Evolutionary conservation across 2,797 vertebrate genomes (phyloP), one percentile per base, ranked within the genome.

Genomic region (Mormyrus proboscirostris): DNA sequence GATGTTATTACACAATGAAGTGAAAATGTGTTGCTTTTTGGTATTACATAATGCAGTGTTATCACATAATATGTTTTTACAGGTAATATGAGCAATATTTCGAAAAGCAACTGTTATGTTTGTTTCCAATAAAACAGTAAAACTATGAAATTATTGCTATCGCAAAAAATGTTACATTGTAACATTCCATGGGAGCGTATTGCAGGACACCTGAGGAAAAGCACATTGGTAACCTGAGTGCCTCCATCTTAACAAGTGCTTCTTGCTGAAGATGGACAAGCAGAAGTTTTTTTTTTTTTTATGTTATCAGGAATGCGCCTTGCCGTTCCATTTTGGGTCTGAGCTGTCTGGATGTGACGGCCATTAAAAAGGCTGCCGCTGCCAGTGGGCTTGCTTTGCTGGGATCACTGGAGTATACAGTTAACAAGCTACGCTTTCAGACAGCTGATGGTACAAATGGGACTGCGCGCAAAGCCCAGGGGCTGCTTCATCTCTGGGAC

Each of bases 341-440:
- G 38, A n/a, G 91, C 92, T 93, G 92, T 92, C 92, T 93, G 91
- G 10, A 89, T 92, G 92, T 92, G 93, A 94, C 93, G 93, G 92
- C 93, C 92, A 94, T 95, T 94, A 95, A 93, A 92, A 73, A 88
- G 90, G 88, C 91, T 91, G 88, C 91, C 14, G 44, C 92, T 92
- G 93, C 93, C 89, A 25, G 91, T 92, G 93, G 93, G 92, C 92
- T 91, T 90, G 82, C 91, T 79, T 33, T 51, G 25, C 65, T 33
- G 50, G 89, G 92, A 90, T 93, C 89, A 84, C 91, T 92, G 92
- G 92, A 93, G 93, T 91, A 91, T 89, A 93, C 93, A 76, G 92
- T 92, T 96, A 95, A 96, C 94, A 95, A 95, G 95, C 94, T 95
- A 93, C 92, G 93, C 92, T 89, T 93, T 94, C 93, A 95, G 92